Evolutionary conservation across 2,113 vertebrate species (phyloP).

Genomic region (Thermophis baileyi): DNA sequence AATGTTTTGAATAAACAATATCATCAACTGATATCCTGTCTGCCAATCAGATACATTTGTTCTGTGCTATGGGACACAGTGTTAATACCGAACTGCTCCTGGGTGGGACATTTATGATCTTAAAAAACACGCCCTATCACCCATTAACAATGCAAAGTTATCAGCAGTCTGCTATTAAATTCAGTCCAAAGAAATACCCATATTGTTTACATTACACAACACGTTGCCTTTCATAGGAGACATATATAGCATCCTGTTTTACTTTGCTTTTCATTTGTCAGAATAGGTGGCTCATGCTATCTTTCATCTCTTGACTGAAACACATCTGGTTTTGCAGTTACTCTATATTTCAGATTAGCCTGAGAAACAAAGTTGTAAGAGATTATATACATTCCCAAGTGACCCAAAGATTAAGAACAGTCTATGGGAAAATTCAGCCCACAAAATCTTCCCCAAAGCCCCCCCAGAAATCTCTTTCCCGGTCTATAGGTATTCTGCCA

Average conservation of each 20-base stretch:
- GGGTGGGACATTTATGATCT: conserved; percentile 6
- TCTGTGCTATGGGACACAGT: conserved; percentile 27
- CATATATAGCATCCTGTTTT: neutral
- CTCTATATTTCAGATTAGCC: neutral
- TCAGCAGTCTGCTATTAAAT: conserved; percentile 28
- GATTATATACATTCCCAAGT: neutral
- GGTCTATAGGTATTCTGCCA: neutral
- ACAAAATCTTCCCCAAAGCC: neutral
- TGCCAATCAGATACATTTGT: conserved; percentile 11
- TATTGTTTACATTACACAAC: conserved; percentile 11
- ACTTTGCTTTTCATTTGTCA: neutral
- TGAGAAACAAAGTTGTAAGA: neutral
- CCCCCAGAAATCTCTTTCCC: neutral
- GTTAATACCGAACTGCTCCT: neutral
- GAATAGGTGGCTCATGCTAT: neutral
- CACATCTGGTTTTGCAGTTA: neutral
- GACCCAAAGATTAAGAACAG: conserved; percentile 28
- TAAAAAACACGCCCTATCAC: conserved; percentile 32
- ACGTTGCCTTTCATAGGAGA: neutral
- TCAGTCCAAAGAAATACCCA: conserved; percentile 37
- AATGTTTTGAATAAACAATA: conserved; percentile 35
- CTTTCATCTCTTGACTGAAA: neutral
- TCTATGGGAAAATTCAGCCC: neutral
- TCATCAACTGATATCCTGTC: conserved; percentile 43
- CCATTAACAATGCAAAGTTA: conserved; percentile 42